Base-by-base conservation (phyloP, 1,140 invertebrate genomes). In the Bathynomus jamesi region DNA sequence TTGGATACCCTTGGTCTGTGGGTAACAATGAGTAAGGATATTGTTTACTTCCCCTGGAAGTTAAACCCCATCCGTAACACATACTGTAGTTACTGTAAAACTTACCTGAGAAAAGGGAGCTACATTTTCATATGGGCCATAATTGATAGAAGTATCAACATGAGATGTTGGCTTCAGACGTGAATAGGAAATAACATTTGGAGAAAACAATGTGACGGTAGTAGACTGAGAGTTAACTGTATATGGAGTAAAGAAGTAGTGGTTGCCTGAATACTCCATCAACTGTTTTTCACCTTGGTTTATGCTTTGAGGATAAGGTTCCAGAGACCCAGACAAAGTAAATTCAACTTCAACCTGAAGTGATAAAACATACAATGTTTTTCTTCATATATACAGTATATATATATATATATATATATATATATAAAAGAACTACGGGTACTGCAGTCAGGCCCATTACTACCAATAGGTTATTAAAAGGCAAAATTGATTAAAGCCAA, bases 231-330 rank as follows among this genome's bases (percentile, higher is more conserved):
- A 89, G 2, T 78, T 81, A 0, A 92, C 89, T 65, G 81, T 78
- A 80, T 98, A 98, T 0, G 93, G 92, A 0, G 90, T 89, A 79
- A 88, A 96, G 8, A 91, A 85, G 80, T 95, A 94, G 63, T 92
- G 84, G 79, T 91, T 95, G 30, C 93, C 94, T 68, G 61, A 86
- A 79, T 91, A 97, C 75, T 89, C 87, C 0, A 98, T 92, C 67
- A 96, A 83, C 81, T 99, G 96, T 78, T 95, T 95, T 79, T 98
- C 95, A 74, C 91, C 89, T 81, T 98, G 96, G 60, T 74, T 72
- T 53, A 99, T 96, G 78, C 89, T 85, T 21, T 87, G 87, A 0
- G 96, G 96, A 83, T 94, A 92, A 1, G 95, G 91, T 11, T 82
- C 77, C 4, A 97, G 82, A 28, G 87, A 85, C 79, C 94, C 90